Evolutionary conservation across 2,113 vertebrate genomes (phyloP).

Genomic region (Corythornis madagascariensis): DNA sequence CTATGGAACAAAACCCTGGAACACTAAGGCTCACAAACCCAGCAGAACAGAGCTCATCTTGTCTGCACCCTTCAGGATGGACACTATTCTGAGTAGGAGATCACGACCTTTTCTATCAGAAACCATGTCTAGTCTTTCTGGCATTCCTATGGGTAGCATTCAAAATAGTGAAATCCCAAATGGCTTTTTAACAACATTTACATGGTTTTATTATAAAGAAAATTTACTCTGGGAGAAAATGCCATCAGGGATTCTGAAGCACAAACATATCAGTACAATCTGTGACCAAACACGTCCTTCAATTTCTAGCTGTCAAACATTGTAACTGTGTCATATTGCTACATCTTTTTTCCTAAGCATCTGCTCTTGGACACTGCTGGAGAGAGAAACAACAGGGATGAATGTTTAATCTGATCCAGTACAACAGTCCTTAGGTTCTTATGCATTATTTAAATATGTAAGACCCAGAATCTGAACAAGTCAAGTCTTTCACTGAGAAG

Average conservation of each 20-base stretch:
- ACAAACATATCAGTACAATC: neutral
- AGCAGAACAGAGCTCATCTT: neutral
- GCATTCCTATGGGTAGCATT: neutral
- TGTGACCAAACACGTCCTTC: neutral
- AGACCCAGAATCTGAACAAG: neutral
- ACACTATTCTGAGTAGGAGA: neutral
- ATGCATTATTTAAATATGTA: neutral
- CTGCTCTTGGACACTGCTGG: neutral
- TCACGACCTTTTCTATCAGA: neutral
- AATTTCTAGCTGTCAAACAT: neutral
- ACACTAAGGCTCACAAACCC: neutral
- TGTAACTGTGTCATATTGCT: neutral
- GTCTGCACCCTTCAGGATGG: neutral
- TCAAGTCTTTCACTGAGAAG: rapidly evolving
- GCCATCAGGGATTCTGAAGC: neutral
- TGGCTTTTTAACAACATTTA: neutral
- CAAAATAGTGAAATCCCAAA: neutral
- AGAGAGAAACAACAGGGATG: neutral
- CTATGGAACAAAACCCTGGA: neutral
- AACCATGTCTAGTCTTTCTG: neutral
- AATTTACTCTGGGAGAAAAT: neutral
- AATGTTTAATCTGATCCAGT: neutral
- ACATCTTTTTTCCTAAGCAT: neutral
- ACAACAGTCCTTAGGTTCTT: neutral
- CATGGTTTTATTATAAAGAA: neutral